Conservation (phyloP, 2,888 invertebrate genomes). For the Chymomyza amoena region DNA sequence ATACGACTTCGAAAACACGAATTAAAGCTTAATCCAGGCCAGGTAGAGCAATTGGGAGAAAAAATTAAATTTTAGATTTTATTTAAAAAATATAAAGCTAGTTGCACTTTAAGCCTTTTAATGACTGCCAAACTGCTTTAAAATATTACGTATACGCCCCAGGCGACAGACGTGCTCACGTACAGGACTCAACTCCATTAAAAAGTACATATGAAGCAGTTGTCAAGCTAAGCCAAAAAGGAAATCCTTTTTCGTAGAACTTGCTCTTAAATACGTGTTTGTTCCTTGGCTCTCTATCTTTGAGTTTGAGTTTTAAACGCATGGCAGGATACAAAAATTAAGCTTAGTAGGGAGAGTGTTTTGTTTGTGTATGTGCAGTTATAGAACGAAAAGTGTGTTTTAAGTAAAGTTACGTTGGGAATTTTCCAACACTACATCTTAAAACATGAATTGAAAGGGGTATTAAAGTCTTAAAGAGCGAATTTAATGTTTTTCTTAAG, state of each 20-base stretch:
- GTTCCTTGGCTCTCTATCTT: neutral
- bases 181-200: neutral
- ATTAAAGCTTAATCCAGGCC: neutral
- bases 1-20: slow-evolving; percentile 15
- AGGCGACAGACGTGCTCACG: neutral
- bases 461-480: no score
- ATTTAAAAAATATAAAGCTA: neutral
- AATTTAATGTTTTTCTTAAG: no score
- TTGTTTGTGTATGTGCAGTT: slow-evolving; percentile 7
- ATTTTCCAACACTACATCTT: neutral
- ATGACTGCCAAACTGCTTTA: slow-evolving; percentile 14
- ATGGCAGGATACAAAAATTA: neutral
- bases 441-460: no score
- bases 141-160: neutral
- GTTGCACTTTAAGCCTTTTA: slow-evolving; percentile 20
- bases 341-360: slow-evolving; percentile 4
- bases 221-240: slow-evolving; percentile 12
- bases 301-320: neutral
- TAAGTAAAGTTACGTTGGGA: neutral
- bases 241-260: slow-evolving; percentile 24
- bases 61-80: slow-evolving; percentile 26
- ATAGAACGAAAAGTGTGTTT: neutral
- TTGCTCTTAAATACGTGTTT: neutral
- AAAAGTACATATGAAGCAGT: slow-evolving; percentile 14
- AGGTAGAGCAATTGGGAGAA: slow-evolving; percentile 13